A percentile compares a stretch with the other conserved stretches of the same genome.
phyloP scores from a whole-genome alignment of 2,888 invertebrate genomes.

The Watsonalla cultraria region DNA sequence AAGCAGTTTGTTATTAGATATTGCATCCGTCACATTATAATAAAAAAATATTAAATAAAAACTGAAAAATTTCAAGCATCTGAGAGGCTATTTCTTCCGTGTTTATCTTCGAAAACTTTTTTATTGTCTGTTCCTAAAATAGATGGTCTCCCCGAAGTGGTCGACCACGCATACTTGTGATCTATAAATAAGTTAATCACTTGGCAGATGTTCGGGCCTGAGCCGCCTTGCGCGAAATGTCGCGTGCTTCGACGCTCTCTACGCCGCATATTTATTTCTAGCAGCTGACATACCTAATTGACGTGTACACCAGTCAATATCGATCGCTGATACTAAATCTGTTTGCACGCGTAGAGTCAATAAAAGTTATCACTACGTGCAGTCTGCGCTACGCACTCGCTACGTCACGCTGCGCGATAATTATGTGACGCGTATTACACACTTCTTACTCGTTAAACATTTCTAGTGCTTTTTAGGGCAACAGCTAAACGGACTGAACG shows the following conservation, averaged over 20 bases:
- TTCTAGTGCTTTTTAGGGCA: no score
- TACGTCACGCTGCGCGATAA: constrained; percentile 7
- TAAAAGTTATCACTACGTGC: constrained; percentile 19
- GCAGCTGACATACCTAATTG: constrained; percentile 12
- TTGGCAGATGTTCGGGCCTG: constrained; percentile 59
- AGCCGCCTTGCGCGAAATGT: constrained; percentile 45
- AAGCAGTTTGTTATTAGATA: no score
- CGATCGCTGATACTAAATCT: constrained; percentile 29
- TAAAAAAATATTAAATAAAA: neutral
- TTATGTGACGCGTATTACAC: neutral
- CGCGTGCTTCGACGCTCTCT: constrained; percentile 33
- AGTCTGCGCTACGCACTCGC: neutral
- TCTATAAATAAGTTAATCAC: constrained; percentile 67
- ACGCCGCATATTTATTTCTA: constrained; percentile 38
- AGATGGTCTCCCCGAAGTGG: constrained; percentile 53
- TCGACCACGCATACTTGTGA: constrained; percentile 65
- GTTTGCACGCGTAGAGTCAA: constrained; percentile 20
- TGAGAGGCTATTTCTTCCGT: constrained; percentile 30
- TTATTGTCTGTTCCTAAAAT: constrained; percentile 55
- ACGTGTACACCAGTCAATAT: constrained; percentile 26
- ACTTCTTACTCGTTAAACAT: neutral
- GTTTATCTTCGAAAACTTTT: constrained; percentile 42
- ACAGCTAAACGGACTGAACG: no score
- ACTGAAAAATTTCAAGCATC: constrained; percentile 5
- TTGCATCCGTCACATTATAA: no score